Conservation (phyloP, 2,888 invertebrate species). For the Drosophila subquinaria region DNA sequence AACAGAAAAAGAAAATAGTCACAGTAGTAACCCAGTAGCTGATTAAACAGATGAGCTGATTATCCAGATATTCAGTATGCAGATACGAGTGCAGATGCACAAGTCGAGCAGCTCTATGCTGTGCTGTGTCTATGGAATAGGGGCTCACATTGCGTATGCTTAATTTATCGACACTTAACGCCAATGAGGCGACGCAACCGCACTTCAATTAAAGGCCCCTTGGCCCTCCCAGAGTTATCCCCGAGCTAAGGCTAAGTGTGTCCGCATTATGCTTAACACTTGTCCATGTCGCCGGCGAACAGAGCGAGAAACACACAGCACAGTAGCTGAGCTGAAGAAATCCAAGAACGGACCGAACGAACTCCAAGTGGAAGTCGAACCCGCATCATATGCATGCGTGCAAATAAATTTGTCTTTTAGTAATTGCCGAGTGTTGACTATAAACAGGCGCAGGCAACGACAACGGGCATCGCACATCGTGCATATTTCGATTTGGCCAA, state of each 20-base stretch:
- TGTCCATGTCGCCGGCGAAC: conserved; percentile 72
- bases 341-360: neutral
- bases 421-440: conserved; percentile 79
- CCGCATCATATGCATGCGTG: conserved; percentile 79
- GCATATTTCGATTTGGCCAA: conserved; percentile 30
- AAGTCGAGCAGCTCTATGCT: conserved; percentile 7
- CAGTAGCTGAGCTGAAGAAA: conserved; percentile 26
- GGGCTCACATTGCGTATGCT: conserved; percentile 70
- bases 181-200: conserved; percentile 72
- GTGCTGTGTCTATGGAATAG: conserved; percentile 14
- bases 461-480: conserved; percentile 31
- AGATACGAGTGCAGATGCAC: conserved; percentile 8
- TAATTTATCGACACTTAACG: conserved; percentile 84
- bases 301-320: conserved; percentile 42
- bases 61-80: conserved; percentile 5
- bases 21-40: conserved; percentile 28
- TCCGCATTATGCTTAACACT: conserved; percentile 82
- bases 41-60: conserved; percentile 41
- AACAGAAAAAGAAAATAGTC: neutral
- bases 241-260: conserved; percentile 47
- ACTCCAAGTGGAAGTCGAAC: conserved; percentile 20
- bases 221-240: neutral
- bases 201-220: conserved; percentile 72
- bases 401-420: conserved; percentile 85
- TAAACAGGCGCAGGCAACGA: conserved; percentile 62